These are phyloP conservation scores for Saxicola maurus DNA, from an alignment of 2,797 vertebrate species.

Conservation along the genomic window DNA sequence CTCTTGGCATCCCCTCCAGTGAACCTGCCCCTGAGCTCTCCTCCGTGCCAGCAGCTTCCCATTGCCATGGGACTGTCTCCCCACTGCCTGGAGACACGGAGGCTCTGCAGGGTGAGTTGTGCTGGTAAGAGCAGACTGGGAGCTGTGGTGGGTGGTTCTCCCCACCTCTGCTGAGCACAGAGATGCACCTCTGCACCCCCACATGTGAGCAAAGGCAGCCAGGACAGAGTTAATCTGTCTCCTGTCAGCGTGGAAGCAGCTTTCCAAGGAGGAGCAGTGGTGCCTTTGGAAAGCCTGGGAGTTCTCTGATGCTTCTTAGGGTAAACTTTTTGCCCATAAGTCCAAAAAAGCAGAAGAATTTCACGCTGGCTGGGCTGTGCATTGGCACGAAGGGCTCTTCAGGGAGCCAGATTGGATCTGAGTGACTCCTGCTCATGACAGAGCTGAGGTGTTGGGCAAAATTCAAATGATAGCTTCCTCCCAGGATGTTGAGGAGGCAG, in stretches of 20 bases:
- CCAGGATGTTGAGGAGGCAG: background rate
- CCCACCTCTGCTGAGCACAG: background rate
- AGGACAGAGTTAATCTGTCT: background rate
- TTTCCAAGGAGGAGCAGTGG: background rate
- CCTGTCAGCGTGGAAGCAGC: background rate
- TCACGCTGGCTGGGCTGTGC: background rate
- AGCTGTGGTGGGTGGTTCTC: background rate
- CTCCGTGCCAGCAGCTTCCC: background rate
- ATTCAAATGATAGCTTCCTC: background rate
- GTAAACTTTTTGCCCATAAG: background rate
- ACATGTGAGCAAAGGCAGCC: background rate
- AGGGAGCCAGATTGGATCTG: background rate
- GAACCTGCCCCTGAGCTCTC: background rate
- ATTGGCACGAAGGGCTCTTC: background rate
- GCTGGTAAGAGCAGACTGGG: background rate
- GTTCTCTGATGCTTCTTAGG: background rate
- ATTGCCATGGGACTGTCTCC: background rate
- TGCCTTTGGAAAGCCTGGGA: background rate
- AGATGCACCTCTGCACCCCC: background rate
- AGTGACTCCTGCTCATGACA: background rate
- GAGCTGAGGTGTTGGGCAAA: background rate
- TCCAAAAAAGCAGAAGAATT: constrained; percentile 15
- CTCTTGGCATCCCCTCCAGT: background rate
- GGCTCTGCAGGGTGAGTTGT: background rate
- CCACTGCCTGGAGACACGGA: background rate